phyloP scores from a whole-genome alignment of 2,113 vertebrate species.

The Micronycteris hirsuta region DNA sequence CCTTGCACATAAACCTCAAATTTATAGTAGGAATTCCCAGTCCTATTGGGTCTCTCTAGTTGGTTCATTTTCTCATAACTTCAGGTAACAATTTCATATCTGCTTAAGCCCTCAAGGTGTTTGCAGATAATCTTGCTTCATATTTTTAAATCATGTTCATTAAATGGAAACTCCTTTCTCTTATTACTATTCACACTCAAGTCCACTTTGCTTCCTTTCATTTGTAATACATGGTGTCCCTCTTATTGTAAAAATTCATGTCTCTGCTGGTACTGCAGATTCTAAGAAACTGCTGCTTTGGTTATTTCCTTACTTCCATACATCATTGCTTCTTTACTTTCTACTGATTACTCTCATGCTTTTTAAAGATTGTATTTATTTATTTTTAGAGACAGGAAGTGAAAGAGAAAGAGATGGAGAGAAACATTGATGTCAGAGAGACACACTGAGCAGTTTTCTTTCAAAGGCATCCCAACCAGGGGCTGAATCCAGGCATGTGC shows the following conservation, averaged over 20 bases:
- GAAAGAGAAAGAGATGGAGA: too few species aligned
- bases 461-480: too few species aligned
- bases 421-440: too few species aligned
- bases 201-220: not conserved
- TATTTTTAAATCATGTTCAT: not conserved
- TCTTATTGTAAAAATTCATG: fast-evolving
- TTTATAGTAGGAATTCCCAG: not conserved
- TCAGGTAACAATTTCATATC: not conserved
- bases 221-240: fast-evolving
- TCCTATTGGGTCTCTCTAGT: not conserved
- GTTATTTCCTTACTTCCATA: not conserved
- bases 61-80: not conserved
- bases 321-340: not conserved
- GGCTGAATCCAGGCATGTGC: too few species aligned
- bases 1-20: not conserved
- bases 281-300: not conserved
- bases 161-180: not conserved
- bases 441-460: too few species aligned
- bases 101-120: not conserved
- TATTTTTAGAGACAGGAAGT: too few species aligned
- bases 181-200: not conserved
- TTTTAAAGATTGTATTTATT: not conserved
- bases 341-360: not conserved
- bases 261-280: not conserved
- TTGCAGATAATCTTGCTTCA: not conserved